A percentile compares a stretch with the other conserved stretches of the same genome.
Evolutionary conservation across 2,797 vertebrate genomes (phyloP).

Genomic region (Trematomus bernacchii): DNA sequence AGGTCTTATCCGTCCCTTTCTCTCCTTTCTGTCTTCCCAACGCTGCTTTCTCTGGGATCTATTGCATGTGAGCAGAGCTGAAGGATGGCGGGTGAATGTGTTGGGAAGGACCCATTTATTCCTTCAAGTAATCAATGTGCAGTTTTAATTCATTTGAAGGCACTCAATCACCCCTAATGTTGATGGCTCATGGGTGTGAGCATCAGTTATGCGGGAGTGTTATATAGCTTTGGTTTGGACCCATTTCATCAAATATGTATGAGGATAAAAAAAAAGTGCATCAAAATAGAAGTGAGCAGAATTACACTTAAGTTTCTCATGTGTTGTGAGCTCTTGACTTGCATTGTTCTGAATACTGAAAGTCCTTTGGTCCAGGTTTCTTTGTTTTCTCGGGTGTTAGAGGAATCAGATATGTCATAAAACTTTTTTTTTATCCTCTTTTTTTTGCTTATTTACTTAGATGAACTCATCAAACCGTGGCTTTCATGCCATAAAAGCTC

Average conservation of each 20-base stretch:
- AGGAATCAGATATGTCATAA: constrained; percentile 69
- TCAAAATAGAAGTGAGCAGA: constrained; percentile 95
- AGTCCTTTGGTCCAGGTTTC: constrained; percentile 71
- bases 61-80: constrained; percentile 40
- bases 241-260: constrained; percentile 99
- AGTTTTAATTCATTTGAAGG: constrained; percentile 99
- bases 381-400: constrained; percentile 54
- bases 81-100: constrained; percentile 56
- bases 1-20: constrained; percentile 40
- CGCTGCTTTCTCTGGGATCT: constrained; percentile 34
- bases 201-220: constrained; percentile 97
- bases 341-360: constrained; percentile 55
- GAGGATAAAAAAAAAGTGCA: constrained; percentile 86
- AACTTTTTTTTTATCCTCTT: constrained; percentile 57
- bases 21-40: constrained; percentile 35
- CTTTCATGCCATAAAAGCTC: constrained; percentile 79
- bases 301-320: constrained; percentile 94
- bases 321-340: constrained; percentile 52
- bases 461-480: constrained; percentile 77
- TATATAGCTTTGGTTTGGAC: constrained; percentile 96
- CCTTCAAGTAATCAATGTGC: constrained; percentile 96
- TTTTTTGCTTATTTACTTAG: constrained; percentile 78
- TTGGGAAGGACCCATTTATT: constrained; percentile 77
- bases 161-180: constrained; percentile 98
- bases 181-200: constrained; percentile 94